These are phyloP conservation scores for Nyctibius bracteatus DNA, from an alignment of 2,113 vertebrate genomes.

Conservation along the genomic window DNA sequence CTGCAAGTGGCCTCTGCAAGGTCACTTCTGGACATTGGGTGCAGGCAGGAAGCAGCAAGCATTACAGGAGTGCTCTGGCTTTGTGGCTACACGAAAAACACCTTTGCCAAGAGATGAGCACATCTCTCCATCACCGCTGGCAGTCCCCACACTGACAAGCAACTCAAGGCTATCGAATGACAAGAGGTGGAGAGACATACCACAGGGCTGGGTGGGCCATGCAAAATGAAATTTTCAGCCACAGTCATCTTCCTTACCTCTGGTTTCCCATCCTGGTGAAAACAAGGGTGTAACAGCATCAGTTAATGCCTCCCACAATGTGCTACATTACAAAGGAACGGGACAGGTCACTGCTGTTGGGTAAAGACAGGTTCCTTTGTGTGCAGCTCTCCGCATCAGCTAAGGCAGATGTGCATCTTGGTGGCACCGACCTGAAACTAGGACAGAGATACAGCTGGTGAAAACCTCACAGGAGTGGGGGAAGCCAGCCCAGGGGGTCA, in stretches of 20 bases:
- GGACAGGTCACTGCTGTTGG: neutral
- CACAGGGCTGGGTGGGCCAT: neutral
- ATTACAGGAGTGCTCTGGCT: neutral
- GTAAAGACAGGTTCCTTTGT: neutral
- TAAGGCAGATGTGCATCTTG: neutral
- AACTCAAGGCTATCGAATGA: neutral
- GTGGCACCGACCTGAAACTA: neutral
- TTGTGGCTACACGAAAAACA: neutral
- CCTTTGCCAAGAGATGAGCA: neutral
- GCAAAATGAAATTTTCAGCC: neutral
- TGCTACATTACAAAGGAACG: neutral
- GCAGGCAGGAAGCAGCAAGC: neutral
- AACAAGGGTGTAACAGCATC: neutral
- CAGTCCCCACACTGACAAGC: fast-evolving
- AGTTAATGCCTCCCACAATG: neutral
- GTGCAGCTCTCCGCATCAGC: neutral
- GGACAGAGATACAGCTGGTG: neutral
- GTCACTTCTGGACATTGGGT: neutral
- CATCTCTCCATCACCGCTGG: neutral
- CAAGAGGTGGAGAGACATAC: neutral
- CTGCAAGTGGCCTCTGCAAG: neutral
- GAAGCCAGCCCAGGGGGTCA: neutral
- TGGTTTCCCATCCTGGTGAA: neutral
- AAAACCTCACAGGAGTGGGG: neutral
- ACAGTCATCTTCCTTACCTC: neutral